Conservation (phyloP, 2,113 vertebrate species). For the Crotalus helleri region DNA sequence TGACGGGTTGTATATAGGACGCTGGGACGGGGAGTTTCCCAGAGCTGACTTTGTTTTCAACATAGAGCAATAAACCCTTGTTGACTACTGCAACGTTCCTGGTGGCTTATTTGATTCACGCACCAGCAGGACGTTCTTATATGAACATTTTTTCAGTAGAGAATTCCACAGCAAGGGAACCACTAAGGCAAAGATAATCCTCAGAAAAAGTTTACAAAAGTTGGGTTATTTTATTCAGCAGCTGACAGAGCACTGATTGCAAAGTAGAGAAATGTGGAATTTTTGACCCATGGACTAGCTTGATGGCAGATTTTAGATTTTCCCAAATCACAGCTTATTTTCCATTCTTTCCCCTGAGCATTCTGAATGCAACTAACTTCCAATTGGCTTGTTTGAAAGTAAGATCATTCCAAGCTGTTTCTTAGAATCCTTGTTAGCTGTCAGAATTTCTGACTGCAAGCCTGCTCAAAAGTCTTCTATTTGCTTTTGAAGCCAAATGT, state of each 20-base stretch:
- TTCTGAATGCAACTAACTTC: neutral
- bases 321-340: neutral
- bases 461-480: constrained; percentile 14
- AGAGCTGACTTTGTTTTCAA: no score
- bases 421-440: constrained; percentile 5
- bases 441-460: constrained; percentile 1
- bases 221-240: neutral
- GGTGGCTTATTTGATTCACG: no score
- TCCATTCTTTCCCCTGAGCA: neutral
- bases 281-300: neutral
- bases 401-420: neutral
- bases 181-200: neutral
- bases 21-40: no score
- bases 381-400: neutral
- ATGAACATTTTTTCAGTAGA: neutral
- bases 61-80: no score
- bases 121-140: no score
- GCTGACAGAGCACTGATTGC: neutral
- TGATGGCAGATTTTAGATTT: neutral
- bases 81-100: no score
- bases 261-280: neutral
- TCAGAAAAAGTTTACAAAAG: neutral
- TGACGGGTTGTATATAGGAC: no score
- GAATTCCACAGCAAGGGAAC: neutral
- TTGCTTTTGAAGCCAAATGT: constrained; percentile 9